These are phyloP conservation scores for Cyanocitta stelleri DNA, from an alignment of 2,113 vertebrate genomes.

Conservation along the genomic window DNA sequence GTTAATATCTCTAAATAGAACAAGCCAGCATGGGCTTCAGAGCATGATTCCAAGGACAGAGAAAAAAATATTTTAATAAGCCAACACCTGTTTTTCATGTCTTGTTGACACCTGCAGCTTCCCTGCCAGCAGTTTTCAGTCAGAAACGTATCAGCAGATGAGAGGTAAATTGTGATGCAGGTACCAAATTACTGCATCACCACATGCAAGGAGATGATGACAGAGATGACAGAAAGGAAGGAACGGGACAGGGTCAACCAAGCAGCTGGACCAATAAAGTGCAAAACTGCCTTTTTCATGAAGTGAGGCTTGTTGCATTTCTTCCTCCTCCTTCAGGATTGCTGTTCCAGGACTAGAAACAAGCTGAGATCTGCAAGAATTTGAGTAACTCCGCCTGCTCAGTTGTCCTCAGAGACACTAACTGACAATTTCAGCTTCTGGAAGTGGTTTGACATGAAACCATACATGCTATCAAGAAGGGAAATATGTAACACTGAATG, in stretches of 20 bases:
- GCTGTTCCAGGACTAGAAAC: neutral
- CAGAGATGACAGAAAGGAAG: neutral
- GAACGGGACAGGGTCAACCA: neutral
- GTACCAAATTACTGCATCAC: neutral
- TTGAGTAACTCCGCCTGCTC: neutral
- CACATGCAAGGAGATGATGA: neutral
- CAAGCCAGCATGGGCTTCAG: neutral
- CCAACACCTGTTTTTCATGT: neutral
- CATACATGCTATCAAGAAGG: neutral
- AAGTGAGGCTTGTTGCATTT: neutral
- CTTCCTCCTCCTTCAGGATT: neutral
- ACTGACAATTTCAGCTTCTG: neutral
- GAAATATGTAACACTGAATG: neutral
- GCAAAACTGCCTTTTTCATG: neutral
- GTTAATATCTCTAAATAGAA: neutral
- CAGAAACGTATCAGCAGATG: neutral
- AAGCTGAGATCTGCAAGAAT: neutral
- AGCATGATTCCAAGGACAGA: neutral
- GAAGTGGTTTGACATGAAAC: neutral
- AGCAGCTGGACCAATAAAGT: neutral
- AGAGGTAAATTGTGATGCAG: neutral
- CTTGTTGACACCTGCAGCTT: neutral
- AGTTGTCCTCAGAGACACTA: neutral
- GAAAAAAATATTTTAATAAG: neutral
- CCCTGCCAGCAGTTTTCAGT: neutral